Evolutionary conservation across 2,113 vertebrate genomes (phyloP).

Genomic region (Anarhynchus alexandrinus): DNA sequence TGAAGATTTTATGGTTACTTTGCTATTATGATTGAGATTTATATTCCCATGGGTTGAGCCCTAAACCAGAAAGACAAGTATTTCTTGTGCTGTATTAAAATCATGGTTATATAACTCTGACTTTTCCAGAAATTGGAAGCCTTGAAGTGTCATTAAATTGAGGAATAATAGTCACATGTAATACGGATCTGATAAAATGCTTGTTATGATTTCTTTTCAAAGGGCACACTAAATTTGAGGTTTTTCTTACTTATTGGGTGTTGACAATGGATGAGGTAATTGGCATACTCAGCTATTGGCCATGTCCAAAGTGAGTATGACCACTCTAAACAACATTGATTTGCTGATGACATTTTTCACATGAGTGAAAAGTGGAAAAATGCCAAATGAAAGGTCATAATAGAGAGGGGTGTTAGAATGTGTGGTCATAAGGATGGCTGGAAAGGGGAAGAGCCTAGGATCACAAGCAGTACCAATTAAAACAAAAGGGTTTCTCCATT

Average conservation of each 20-base stretch:
- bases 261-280: background rate
- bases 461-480: background rate
- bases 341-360: background rate
- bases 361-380: background rate
- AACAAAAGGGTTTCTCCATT: background rate
- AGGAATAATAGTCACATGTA: background rate
- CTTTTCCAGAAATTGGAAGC: background rate
- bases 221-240: background rate
- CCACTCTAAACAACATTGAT: background rate
- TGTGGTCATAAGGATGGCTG: background rate
- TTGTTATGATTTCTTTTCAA: background rate
- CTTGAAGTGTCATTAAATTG: background rate
- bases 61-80: background rate
- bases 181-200: background rate
- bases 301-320: background rate
- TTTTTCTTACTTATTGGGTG: background rate
- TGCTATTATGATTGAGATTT: background rate
- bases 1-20: background rate
- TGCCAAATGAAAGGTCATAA: background rate
- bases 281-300: accelerated
- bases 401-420: background rate
- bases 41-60: background rate
- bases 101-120: background rate
- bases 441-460: background rate
- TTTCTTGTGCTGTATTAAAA: background rate